Conservation (phyloP, 2,113 vertebrate species). For the Leucosticte australis region DNA sequence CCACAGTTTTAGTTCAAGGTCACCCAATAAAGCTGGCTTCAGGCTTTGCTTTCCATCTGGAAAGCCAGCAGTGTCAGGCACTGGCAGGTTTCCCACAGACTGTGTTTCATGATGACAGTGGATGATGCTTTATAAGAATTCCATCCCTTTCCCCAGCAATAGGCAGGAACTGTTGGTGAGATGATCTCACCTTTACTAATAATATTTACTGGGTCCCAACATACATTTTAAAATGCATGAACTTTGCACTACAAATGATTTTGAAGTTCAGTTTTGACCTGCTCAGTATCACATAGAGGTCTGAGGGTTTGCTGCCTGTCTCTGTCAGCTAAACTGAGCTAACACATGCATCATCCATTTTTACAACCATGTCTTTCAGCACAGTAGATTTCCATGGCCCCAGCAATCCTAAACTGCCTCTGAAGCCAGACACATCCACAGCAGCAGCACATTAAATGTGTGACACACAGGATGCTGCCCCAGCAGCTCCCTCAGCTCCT, state of each 20-base stretch:
- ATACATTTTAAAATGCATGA: background rate
- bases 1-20: slow-evolving; percentile 32
- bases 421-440: background rate
- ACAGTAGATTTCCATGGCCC: background rate
- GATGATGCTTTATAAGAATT: background rate
- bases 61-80: background rate
- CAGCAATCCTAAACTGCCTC: background rate
- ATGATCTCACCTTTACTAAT: background rate
- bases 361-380: background rate
- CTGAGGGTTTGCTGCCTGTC: background rate
- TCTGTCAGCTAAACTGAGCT: background rate
- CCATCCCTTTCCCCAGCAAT: background rate
- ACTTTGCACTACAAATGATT: background rate
- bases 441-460: background rate
- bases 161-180: background rate
- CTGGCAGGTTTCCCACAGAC: background rate
- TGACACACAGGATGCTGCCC: background rate
- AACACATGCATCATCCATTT: background rate
- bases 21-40: background rate
- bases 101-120: background rate
- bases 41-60: slow-evolving; percentile 20
- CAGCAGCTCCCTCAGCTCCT: background rate
- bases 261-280: background rate
- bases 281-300: background rate
- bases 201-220: background rate